Evolutionary conservation across 2,888 invertebrate species (phyloP), one percentile per base, ranked within the genome.

Genomic region (Andrena fulva): DNA sequence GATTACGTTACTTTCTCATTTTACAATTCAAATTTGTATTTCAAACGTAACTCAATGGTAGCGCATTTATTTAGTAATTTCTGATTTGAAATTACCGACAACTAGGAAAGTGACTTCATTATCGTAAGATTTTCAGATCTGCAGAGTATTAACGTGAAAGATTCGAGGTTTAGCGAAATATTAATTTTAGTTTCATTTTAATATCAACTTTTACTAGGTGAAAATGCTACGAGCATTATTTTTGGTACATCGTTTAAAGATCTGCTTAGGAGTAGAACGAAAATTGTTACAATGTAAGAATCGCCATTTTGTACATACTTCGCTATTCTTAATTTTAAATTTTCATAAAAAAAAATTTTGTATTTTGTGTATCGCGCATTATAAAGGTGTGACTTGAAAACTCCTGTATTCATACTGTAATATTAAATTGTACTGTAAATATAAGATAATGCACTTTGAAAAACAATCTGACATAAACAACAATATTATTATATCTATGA

Each of bases 301-400:
- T 16, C 62, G 75, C 75, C 75, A 83, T 83, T 85, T 68, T 88
- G 88, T 88, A 88, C 71, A 88, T 87, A 87, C 48, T 72, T 80
- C 74, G 77, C 82, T 80, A 81, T 79, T 77, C 80, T 82, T 87
- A 77, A 79, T 85, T 88, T 87, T 82, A 77, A 88, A 63, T 77
- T 89, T 76, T 87, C 77, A 75, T 84, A 76, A 72, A 27, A 27
- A 76, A 84, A 81, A 81, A 85, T 87, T 88, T 87, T 87, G 82
- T 87, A 89, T 84, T 78, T 85, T 88, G 78, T 89, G 80, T 85
- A 88, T 83, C 68, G 73, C 75, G 75, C 71, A 84, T 80, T 84
- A 82, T 69, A 84, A 85, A 80, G 84, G 74, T 81, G 72, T 78
- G 71, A 75, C 63, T 80, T 77, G 73, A 77, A 60, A 80, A 77